These are phyloP conservation scores for Podarcis cretensis DNA, from an alignment of 2,113 vertebrate genomes.

Conservation along the genomic window DNA sequence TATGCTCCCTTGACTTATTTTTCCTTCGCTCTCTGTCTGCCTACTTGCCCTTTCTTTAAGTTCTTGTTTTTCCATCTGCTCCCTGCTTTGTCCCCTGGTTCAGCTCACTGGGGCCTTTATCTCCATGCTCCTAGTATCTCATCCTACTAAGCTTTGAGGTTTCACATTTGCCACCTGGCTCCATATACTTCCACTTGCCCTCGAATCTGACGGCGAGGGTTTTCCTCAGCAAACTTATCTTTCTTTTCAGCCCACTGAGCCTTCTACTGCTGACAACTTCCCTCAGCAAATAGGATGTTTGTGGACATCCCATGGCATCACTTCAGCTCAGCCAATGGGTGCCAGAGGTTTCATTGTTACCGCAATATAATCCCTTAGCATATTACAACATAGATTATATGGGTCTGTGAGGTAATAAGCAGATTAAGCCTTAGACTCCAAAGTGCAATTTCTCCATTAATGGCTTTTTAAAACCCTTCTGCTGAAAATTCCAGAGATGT, in stretches of 20 bases:
- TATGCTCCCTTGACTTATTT: not conserved
- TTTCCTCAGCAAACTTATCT: not conserved
- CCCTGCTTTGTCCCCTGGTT: not conserved
- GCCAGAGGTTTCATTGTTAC: slow-evolving; percentile 5
- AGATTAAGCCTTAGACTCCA: not conserved
- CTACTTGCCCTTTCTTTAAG: not conserved
- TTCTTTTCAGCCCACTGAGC: not conserved
- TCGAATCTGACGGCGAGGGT: no score
- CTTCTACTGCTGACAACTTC: not conserved
- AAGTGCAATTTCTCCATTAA: slow-evolving; percentile 11
- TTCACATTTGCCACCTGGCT: accelerated
- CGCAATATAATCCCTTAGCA: not conserved
- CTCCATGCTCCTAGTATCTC: not conserved
- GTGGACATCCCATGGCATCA: not conserved
- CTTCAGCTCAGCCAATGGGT: not conserved
- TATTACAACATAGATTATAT: slow-evolving; percentile 15
- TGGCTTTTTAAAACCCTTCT: slow-evolving; percentile 31
- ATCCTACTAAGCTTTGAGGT: not conserved
- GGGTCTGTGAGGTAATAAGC: not conserved
- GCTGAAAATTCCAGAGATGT: slow-evolving; percentile 30
- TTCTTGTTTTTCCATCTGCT: not conserved
- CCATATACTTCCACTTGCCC: not conserved
- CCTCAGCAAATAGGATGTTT: not conserved
- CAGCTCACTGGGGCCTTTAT: no score
- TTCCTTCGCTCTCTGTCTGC: not conserved